Conservation (phyloP, 2,113 vertebrate species). For the Oreochromis spilurus region DNA sequence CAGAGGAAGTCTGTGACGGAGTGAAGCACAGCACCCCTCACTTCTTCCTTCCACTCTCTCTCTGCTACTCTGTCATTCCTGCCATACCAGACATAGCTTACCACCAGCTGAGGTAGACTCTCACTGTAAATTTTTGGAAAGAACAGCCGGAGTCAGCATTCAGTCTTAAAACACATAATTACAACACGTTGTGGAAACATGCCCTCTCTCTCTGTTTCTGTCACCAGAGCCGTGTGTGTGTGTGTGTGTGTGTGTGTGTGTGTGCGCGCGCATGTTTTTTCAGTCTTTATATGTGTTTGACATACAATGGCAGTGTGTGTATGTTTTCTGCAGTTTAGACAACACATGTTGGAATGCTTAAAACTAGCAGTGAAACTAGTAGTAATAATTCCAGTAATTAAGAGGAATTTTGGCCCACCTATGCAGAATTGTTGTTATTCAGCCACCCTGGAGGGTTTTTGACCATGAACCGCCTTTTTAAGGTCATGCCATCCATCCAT, state of each 20-base stretch:
- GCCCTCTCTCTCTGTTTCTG: not conserved
- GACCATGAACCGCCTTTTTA: not conserved
- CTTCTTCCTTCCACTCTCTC: not conserved
- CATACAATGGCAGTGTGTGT: not conserved
- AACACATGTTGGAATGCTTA: not conserved
- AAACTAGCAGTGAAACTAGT: not conserved
- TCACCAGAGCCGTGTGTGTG: not conserved
- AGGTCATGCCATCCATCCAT: not conserved
- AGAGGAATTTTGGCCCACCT: not conserved
- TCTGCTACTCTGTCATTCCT: conserved; percentile 19
- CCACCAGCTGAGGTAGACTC: conserved; percentile 42
- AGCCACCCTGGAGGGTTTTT: not conserved
- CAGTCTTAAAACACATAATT: conserved; percentile 50
- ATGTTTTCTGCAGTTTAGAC: not conserved
- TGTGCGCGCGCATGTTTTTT: not conserved
- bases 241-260: not conserved
- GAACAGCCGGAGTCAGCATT: conserved; percentile 45
- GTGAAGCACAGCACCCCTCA: not conserved
- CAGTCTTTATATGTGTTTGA: not conserved
- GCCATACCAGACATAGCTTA: conserved; percentile 54
- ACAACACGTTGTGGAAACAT: conserved; percentile 1
- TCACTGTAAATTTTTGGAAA: conserved; percentile 10
- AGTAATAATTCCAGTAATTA: not conserved
- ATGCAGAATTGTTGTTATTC: not conserved
- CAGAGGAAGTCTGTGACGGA: conserved; percentile 3